These are phyloP conservation scores for Noctua comes DNA, from an alignment of 2,888 invertebrate species.

Conservation along the genomic window DNA sequence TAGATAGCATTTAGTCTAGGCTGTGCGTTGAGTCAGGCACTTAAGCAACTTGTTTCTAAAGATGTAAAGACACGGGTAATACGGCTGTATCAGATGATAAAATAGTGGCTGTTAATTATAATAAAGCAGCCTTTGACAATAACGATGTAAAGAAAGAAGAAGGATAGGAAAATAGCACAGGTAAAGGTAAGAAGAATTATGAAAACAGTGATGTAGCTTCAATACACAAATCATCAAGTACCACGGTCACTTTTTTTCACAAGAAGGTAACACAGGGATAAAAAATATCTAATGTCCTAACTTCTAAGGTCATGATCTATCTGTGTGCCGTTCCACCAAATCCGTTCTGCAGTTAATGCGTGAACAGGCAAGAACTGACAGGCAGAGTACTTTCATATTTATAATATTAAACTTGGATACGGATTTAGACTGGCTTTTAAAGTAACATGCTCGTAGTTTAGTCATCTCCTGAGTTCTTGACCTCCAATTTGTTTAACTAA, in stretches of 20 bases:
- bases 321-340: background rate
- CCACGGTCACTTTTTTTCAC: background rate
- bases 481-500: background rate
- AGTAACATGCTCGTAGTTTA: background rate
- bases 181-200: background rate
- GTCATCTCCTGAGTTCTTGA: conserved; percentile 20
- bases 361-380: background rate
- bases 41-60: conserved; percentile 35
- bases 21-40: conserved; percentile 16
- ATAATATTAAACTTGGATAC: background rate
- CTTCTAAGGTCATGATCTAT: background rate
- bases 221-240: background rate
- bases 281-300: background rate
- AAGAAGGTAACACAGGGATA: background rate
- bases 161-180: background rate
- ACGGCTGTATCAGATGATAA: conserved; percentile 2
- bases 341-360: background rate
- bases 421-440: conserved; percentile 1
- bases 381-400: background rate
- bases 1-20: conserved; percentile 48
- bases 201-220: background rate
- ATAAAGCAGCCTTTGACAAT: background rate
- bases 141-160: background rate
- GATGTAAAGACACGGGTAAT: conserved; percentile 28
- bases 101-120: background rate